phyloP scores from a whole-genome alignment of 1,140 invertebrate genomes.

The Pseudomyrmex flavicornis region DNA sequence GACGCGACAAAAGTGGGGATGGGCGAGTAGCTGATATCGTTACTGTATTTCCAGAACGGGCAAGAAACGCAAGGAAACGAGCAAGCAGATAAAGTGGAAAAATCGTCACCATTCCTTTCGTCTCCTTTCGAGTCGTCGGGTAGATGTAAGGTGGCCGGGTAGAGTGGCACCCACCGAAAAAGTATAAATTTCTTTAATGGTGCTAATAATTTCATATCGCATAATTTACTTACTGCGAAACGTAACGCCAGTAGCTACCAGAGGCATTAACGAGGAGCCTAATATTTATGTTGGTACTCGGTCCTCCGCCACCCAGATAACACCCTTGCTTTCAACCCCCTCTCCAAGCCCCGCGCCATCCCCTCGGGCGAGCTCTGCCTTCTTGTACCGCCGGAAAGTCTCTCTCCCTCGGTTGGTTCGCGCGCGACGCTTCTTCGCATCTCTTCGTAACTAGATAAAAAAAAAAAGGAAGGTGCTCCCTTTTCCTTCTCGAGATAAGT shows the following conservation, averaged over 20 bases:
- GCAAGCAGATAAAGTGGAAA: constrained; percentile 84
- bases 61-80: constrained; percentile 67
- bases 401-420: constrained; percentile 34
- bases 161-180: constrained; percentile 76
- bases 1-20: background rate
- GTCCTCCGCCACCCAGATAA: constrained; percentile 84
- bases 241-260: constrained; percentile 85
- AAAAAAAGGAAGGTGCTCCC: constrained; percentile 60
- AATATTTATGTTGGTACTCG: constrained; percentile 85
- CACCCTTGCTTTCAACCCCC: constrained; percentile 78
- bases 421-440: constrained; percentile 61
- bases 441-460: constrained; percentile 81
- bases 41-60: constrained; percentile 46
- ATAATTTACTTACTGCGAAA: constrained; percentile 86
- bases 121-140: constrained; percentile 29
- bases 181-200: constrained; percentile 86
- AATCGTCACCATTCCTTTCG: constrained; percentile 80
- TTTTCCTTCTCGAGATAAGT: constrained; percentile 71
- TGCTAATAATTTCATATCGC: constrained; percentile 86
- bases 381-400: constrained; percentile 61
- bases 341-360: constrained; percentile 34
- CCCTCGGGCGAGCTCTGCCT: constrained; percentile 49
- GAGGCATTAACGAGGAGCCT: constrained; percentile 85
- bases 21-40: constrained; percentile 58
- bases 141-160: constrained; percentile 35